Base-by-base conservation (phyloP, 1,140 invertebrate genomes). In the Uloborus diversus region DNA sequence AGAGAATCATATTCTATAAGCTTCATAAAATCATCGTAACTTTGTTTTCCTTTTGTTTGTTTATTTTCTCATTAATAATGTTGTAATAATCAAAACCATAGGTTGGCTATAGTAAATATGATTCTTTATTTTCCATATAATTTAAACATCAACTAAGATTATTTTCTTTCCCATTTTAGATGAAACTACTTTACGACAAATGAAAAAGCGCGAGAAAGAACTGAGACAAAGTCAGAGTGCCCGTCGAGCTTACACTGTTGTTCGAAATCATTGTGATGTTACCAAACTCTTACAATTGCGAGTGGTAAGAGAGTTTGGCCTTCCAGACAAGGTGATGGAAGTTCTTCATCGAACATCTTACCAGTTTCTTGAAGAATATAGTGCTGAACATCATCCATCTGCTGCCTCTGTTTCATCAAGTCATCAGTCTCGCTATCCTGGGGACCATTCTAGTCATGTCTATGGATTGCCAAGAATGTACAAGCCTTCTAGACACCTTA, bases 231-330 rank as follows among this genome's bases (percentile, higher is more conserved):
- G 92, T n/a, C 92, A 93, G 1, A 91, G 91, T 84, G 94, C 92
- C 84, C 92, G 92, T 85, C 87, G 93, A 79, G 94, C 94, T 9
- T 88, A 93, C 70, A 88, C 90, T 75, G 88, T 95, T 83, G 92
- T 93, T 27, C 89, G 93, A 57, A 94, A 94, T 75, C 90, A 92
- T 23, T 90, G 91, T 62, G 91, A 94, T 84, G 93, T 96, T 57
- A 91, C 91, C 82, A 88, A 91, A 56, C 91, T 93, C 89, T 91
- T 97, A 33, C 91, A 94, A 56, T 86, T 98, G 75, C 89, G 95
- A 5, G 95, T 97, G 1, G 96, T 97, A 0, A 89, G 96, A 37
- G 96, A 98, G 86, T 96, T 97, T 86, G 96, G 96, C 85, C 89
- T 97, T 47, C 96, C 96, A 0, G 96, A 98, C 86, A 90, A 92